phyloP scores from a whole-genome alignment of 2,888 invertebrate species.

The Drosophila koepferae region DNA sequence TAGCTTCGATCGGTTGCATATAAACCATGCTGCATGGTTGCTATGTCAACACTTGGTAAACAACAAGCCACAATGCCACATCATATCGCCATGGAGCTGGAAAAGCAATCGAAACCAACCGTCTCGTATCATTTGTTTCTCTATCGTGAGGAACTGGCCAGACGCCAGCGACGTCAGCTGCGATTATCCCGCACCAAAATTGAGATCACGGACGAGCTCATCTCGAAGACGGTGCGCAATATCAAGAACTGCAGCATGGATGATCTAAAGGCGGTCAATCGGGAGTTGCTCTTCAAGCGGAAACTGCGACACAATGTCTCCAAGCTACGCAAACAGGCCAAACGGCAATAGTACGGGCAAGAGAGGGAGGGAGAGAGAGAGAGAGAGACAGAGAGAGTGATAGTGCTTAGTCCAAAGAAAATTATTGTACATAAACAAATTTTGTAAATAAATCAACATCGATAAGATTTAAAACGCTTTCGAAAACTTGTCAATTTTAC shows the following conservation, averaged over 20 bases:
- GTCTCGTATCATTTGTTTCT: slow-evolving; percentile 70
- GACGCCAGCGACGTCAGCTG: slow-evolving; percentile 65
- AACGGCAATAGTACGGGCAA: background rate
- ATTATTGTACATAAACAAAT: slow-evolving; percentile 7
- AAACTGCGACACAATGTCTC: slow-evolving; percentile 59
- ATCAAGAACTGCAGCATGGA: slow-evolving; percentile 71
- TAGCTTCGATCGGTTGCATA: slow-evolving; percentile 24
- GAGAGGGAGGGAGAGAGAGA: background rate
- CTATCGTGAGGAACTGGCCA: slow-evolving; percentile 63
- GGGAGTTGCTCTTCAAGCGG: slow-evolving; percentile 69
- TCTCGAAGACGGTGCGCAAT: slow-evolving; percentile 64
- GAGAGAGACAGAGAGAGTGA: background rate
- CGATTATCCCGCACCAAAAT: slow-evolving; percentile 64
- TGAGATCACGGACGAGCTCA: slow-evolving; percentile 72
- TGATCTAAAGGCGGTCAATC: slow-evolving; percentile 70
- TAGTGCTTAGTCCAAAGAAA: background rate
- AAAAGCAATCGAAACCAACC: slow-evolving; percentile 57
- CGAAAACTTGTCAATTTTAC: slow-evolving; percentile 65
- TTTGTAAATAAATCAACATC: slow-evolving; percentile 15
- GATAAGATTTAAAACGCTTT: slow-evolving; percentile 29
- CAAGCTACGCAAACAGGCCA: slow-evolving; percentile 53
- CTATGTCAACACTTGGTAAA: slow-evolving; percentile 41
- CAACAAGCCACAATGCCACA: slow-evolving; percentile 21
- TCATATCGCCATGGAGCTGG: slow-evolving; percentile 58
- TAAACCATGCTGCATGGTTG: slow-evolving; percentile 22